Base-by-base conservation (phyloP, 1,140 invertebrate genomes). In the Leptestheria dahalacensis region DNA sequence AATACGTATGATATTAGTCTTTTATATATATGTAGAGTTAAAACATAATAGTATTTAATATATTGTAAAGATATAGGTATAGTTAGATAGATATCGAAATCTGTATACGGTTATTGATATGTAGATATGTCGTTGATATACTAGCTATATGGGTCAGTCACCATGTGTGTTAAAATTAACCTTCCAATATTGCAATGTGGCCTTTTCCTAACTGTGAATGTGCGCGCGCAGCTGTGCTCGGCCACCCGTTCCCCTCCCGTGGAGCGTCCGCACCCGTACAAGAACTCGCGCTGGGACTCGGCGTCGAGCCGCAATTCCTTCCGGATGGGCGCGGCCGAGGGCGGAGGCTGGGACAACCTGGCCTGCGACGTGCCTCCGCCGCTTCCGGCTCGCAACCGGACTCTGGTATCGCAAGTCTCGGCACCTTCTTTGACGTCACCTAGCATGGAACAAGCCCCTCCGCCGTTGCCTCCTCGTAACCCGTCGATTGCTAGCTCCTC, bases 391-490 rank as follows among this genome's bases (percentile, higher is more conserved):
- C 60, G 63, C 4, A 65, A 64, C 49, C 64, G 63, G 48, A 48
- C 61, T 47, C 56, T 66, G 47, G 61, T 65, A 9, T 57, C 60
- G 51, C 67, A 68, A 59, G 64, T 59, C 46, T 68, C 65, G 26
- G 57, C 59, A 47, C 65, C 65, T 33, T 59, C 62, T 48, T 63
- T 64, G 51, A 55, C 52, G 33, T 61, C 47, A 55, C 46, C 56
- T 41, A 25, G 49, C 57, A 28, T 41, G 69, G 65, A 69, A 69
- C 68, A 70, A 70, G 65, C 68, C 70, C 66, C 65, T 68, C 80
- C 80, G 63, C 79, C 80, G 61, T 66, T 82, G 61, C 80, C 79
- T 47, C 78, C 78, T 62, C 74, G 79, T 64, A 75, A 77, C 57
- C 65, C 69, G 72, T 76, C 68, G 63, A 74, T 47, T 71, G 72